A percentile compares a stretch with the other conserved stretches of the same genome.
Conservation (phyloP, 2,113 vertebrate species). For the Opisthocomus hoazin region DNA sequence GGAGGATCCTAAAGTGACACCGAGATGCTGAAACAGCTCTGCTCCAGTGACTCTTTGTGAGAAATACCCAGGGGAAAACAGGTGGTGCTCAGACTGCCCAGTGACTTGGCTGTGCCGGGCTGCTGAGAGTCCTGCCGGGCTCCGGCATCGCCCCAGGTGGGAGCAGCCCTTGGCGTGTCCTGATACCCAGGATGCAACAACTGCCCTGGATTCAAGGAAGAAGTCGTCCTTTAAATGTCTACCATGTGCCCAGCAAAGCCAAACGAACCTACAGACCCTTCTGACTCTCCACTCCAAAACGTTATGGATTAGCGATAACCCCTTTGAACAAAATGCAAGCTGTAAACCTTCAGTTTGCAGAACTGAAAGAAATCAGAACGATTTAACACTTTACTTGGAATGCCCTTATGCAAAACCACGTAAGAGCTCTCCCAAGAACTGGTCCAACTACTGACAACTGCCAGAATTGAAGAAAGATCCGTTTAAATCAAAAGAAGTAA, state of each 20-base stretch:
- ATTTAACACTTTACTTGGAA: not conserved
- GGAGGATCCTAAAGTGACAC: not conserved
- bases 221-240: not conserved
- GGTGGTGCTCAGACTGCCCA: not conserved
- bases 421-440: not conserved
- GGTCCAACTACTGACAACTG: not conserved
- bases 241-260: not conserved
- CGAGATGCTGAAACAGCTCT: not conserved
- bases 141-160: not conserved
- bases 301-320: not conserved
- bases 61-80: rapidly evolving
- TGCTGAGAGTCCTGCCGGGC: rapidly evolving
- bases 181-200: not conserved
- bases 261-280: not conserved
- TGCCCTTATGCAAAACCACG: not conserved
- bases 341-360: rapidly evolving
- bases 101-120: not conserved
- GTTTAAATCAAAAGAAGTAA: not conserved
- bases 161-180: not conserved
- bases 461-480: not conserved
- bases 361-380: not conserved
- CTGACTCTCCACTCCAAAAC: not conserved
- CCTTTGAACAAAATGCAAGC: not conserved
- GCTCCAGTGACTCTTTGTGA: not conserved
- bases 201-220: not conserved